phyloP scores from a whole-genome alignment of 1,140 invertebrate species.

The Lordiphosa stackelbergi region DNA sequence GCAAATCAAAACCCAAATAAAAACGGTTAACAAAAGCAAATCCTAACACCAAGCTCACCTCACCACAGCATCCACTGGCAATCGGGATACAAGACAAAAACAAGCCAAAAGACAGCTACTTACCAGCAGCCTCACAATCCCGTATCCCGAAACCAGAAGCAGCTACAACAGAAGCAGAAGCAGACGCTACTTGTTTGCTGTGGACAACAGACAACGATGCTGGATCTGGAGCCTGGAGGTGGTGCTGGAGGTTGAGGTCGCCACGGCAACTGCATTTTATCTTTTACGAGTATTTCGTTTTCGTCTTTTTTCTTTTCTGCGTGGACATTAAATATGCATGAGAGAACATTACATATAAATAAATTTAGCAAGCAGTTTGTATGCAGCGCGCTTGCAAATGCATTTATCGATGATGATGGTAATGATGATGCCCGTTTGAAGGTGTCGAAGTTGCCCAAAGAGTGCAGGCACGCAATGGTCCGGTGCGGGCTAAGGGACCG shows the following conservation, averaged over 20 bases:
- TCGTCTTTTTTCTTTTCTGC: slow-evolving; percentile 22
- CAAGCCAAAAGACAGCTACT: slow-evolving; percentile 57
- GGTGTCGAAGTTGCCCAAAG: slow-evolving; percentile 41
- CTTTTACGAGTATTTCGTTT: slow-evolving; percentile 13
- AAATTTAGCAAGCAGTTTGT: slow-evolving; percentile 71
- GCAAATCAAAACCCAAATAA: slow-evolving; percentile 3
- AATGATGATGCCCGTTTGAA: slow-evolving; percentile 62
- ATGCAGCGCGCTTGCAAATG: slow-evolving; percentile 63
- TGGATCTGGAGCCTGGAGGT: background rate
- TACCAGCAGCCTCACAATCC: slow-evolving; percentile 30
- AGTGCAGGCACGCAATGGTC: slow-evolving; percentile 36
- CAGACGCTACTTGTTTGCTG: slow-evolving; percentile 31
- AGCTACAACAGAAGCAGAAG: slow-evolving; percentile 33
- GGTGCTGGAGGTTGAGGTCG: slow-evolving; percentile 27
- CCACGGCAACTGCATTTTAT: slow-evolving; percentile 62
- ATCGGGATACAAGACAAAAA: slow-evolving; percentile 43
- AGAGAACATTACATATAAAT: slow-evolving; percentile 70
- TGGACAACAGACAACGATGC: slow-evolving; percentile 3
- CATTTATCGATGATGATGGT: slow-evolving; percentile 64
- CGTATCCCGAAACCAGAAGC: slow-evolving; percentile 48
- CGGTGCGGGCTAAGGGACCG: slow-evolving; percentile 34
- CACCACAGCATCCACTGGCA: slow-evolving; percentile 23
- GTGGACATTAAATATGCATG: slow-evolving; percentile 76
- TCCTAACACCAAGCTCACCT: slow-evolving; percentile 22
- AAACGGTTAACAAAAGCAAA: slow-evolving; percentile 21